Conservation (phyloP, 2,113 vertebrate genomes). For the Solenodon paradoxus region DNA sequence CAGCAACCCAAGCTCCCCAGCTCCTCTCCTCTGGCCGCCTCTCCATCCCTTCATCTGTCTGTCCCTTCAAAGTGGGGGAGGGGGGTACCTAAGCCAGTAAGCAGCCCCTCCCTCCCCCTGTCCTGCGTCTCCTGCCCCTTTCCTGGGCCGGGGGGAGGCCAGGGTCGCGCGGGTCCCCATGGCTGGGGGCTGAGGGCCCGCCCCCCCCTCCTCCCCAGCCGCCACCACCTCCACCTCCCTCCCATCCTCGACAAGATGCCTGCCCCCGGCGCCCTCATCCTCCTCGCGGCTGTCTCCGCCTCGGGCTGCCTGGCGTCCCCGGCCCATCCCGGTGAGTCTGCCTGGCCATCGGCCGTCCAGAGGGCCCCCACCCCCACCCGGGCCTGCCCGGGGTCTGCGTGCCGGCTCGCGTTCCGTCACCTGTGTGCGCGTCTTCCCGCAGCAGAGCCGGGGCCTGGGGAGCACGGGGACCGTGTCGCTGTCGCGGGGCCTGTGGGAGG, state of each 20-base stretch:
- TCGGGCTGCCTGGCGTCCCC: slow-evolving; percentile 88
- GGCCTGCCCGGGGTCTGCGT: background rate
- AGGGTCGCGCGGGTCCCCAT: slow-evolving; percentile 76
- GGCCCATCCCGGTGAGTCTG: slow-evolving; percentile 91
- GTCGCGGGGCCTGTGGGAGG: slow-evolving; percentile 53
- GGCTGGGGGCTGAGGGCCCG: slow-evolving; percentile 76
- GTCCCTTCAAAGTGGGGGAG: slow-evolving; percentile 73
- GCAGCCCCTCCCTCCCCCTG: slow-evolving; percentile 69
- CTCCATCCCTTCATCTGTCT: slow-evolving; percentile 73
- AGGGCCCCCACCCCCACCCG: background rate
- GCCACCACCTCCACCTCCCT: slow-evolving; percentile 56
- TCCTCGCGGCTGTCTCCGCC: slow-evolving; percentile 73
- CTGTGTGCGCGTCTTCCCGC: slow-evolving; percentile 36
- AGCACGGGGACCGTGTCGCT: background rate
- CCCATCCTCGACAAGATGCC: slow-evolving; percentile 73
- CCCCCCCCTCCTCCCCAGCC: slow-evolving; percentile 63
- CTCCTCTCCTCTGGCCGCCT: slow-evolving; percentile 71
- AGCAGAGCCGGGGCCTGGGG: background rate
- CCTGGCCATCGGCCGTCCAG: background rate
- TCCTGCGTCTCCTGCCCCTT: slow-evolving; percentile 66
- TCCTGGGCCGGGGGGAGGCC: slow-evolving; percentile 73
- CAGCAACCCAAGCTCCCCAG: slow-evolving; percentile 71
- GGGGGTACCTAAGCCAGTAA: slow-evolving; percentile 68
- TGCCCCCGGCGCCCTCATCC: slow-evolving; percentile 70
- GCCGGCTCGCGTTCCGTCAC: slow-evolving; percentile 9